Percentiles rank a stretch among this genome's conserved stretches.
phyloP scores from a whole-genome alignment of 2,888 invertebrate species.

The Eupithecia vulgata region DNA sequence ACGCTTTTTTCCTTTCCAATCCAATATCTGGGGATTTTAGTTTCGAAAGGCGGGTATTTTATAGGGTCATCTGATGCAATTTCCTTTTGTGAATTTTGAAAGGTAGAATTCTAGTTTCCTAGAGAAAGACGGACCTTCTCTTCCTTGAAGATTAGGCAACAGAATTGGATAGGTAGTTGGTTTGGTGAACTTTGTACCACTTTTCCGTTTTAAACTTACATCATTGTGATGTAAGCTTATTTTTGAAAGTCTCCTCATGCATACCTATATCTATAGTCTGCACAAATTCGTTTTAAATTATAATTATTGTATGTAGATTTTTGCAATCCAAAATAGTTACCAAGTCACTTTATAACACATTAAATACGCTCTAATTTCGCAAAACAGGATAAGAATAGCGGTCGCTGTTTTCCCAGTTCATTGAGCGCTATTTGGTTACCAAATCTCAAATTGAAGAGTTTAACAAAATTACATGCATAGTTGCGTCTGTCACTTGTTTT shows the following conservation, averaged over 20 bases:
- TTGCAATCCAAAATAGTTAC: background rate
- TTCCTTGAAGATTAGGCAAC: constrained; percentile 15
- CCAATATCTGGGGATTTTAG: background rate
- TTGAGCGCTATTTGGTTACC: constrained; percentile 39
- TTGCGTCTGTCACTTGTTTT: constrained; percentile 48
- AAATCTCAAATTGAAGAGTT: constrained; percentile 55
- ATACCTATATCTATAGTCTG: background rate
- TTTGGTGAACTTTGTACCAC: constrained; percentile 4
- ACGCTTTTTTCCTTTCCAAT: constrained; percentile 10
- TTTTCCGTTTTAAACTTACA: constrained; percentile 5
- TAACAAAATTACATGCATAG: constrained; percentile 51
- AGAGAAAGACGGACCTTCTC: constrained; percentile 8
- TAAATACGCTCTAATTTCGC: background rate
- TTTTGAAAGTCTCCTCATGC: constrained; percentile 12
- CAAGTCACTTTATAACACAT: background rate
- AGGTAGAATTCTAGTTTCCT: background rate
- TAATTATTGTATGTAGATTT: background rate
- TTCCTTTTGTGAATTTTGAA: background rate
- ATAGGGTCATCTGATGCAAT: background rate
- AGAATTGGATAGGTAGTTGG: background rate
- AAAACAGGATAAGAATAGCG: constrained; percentile 6
- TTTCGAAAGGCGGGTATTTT: constrained; percentile 1
- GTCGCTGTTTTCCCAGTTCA: constrained; percentile 27
- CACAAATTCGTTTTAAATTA: background rate
- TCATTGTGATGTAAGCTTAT: constrained; percentile 11